Base-by-base conservation (phyloP, 2,888 invertebrate genomes). In the Sinodicranocentrus sp. region DNA sequence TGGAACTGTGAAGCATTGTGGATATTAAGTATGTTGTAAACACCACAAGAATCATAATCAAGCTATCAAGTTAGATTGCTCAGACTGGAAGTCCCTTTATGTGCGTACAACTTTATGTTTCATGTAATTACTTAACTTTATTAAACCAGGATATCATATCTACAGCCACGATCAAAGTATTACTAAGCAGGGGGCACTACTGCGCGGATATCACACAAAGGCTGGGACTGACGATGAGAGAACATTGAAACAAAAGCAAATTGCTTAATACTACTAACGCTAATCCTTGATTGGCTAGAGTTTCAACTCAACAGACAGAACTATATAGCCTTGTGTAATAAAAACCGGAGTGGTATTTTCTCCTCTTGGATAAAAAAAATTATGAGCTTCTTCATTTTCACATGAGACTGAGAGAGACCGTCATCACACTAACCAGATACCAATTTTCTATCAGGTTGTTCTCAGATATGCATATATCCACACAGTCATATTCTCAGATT, bases 111-210 rank as follows among this genome's bases (percentile, higher is more conserved):
- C 71, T 79, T 79, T 63, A 79, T 71, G 54, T 72, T 71, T 63
- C 57, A 70, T 75, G 82, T 82, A 82, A 82, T 82, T 82, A 75
- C 82, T 82, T 75, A 82, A 82, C 82, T 82, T 82, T 82, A 82
- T 82, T 82, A 82, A 75, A 82, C 73, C 82, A 39, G 75, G 82
- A 48, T 68, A 73, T 68, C 68, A 75, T 82, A 82, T 82, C 82
- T 75, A 25, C 2, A 59, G 48, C 54, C 82, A 82, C 68, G 82
- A 82, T 82, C 82, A 75, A 65, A 28, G 68, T 67, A 59, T 82
- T 43, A 68, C 82, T 54, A 68, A 44, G 82, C 82, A 82, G 82
- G 82, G 82, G 75, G 82, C 75, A 82, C 68, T 73, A 63, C 61
- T 80, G 65, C 71, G 71, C 70, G 63, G 63, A 67, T 68, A 70